phyloP scores from a whole-genome alignment of 2,888 invertebrate species.

The Melikaiella ostensackeni region DNA sequence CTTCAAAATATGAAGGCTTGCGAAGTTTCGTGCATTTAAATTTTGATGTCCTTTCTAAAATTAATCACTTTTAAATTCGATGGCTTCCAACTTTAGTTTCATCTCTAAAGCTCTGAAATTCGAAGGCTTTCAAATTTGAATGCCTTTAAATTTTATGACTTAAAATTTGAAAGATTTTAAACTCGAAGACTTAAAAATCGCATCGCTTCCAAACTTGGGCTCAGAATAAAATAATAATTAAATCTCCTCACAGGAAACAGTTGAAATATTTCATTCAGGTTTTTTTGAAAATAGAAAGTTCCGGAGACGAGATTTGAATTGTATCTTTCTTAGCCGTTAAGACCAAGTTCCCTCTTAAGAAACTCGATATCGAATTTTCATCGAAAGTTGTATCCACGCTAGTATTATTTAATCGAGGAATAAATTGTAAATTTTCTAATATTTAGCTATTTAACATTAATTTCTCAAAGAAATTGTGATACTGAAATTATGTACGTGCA shows the following conservation, averaged over 20 bases:
- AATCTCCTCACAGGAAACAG: not conserved
- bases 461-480: slow-evolving; percentile 37
- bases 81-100: too few species aligned
- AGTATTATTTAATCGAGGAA: slow-evolving; percentile 42
- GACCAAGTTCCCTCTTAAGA: slow-evolving; percentile 18
- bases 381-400: not conserved
- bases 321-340: slow-evolving; percentile 2
- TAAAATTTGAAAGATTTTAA: too few species aligned
- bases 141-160: too few species aligned
- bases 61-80: too few species aligned
- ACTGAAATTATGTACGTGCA: slow-evolving; percentile 39
- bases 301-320: not conserved
- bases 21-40: not conserved
- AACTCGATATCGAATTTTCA: slow-evolving; percentile 10
- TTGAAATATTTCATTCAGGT: not conserved
- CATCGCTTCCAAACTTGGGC: too few species aligned
- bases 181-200: too few species aligned
- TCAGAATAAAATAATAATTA: not conserved
- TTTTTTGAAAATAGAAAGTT: not conserved
- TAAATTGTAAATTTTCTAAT: slow-evolving; percentile 28
- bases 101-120: too few species aligned
- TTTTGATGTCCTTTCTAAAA: not conserved
- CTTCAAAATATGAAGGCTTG: not conserved
- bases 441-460: slow-evolving; percentile 19
- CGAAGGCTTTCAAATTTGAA: too few species aligned